Base-by-base conservation (phyloP, 30 jellyfish, hydroid and myxozoan genomes). In the Cassiopea xamachana region DNA sequence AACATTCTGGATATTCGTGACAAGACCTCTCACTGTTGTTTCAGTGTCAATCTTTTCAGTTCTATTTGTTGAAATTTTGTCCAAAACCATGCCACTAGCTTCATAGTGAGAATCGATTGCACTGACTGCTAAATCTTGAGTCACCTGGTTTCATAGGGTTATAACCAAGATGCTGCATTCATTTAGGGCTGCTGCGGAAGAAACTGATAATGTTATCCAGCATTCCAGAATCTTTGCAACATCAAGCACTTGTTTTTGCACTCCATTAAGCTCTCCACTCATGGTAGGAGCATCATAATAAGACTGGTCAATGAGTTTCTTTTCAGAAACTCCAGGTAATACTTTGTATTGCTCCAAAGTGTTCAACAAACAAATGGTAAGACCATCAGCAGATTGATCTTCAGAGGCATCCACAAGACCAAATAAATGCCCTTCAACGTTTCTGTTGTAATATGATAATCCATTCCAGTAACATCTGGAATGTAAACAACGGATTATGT, bases 361-460 rank as follows among this genome's bases (percentile, higher is more conserved):
- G 19, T 72, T 16, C 62, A 84, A 13, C 78, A 84, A 46, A 48
- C 69, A 49, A 13, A 16, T 47, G 68, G 92, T 50, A 10, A 84
- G 77, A 45, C 85, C 92, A 84, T 84, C 85, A 48, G 92, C 92
- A 6, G 92, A 84, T 60, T 84, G 92, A 51, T 84, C 92, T n/a
- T 72, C 70, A 48, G 92, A 84, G 18, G 85, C 70, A 72, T 84
- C 92, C 27, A 73, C 71, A 46, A 84, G 67, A 4, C 67, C 92
- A 15, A 84, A 64, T 77, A 84, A 13, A 55, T 84, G 92, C 75
- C 70, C 92, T 51, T 84, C 92, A 49, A 87, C 75, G n/a, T n/a
- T n/a, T n/a, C n/a, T n/a, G n/a, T n/a, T n/a, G n/a, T n/a, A n/a
- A n/a, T n/a, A n/a, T n/a, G n/a, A n/a, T n/a, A n/a, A n/a, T n/a